Percentiles rank a stretch among this genome's conserved stretches.
These are phyloP conservation scores for Spatula versicolor DNA, from an alignment of 2,797 vertebrate species.

Conservation along the genomic window DNA sequence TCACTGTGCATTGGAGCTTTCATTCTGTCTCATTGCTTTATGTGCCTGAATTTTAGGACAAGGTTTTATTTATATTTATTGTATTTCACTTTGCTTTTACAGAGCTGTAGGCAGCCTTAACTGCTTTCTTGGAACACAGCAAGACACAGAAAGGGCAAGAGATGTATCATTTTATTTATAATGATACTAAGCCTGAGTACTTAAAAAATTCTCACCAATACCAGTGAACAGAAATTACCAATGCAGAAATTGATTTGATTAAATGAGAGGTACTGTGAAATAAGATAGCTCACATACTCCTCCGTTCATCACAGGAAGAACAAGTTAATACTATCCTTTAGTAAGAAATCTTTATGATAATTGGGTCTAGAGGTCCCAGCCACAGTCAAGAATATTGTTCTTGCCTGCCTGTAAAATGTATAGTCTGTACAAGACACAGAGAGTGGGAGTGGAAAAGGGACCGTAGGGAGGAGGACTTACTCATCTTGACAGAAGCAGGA, in stretches of 20 bases:
- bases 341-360: neutral
- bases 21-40: neutral
- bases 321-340: neutral
- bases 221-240: neutral
- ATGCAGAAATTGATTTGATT: neutral
- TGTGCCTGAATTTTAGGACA: neutral
- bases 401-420: neutral
- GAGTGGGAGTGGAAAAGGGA: neutral
- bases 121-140: neutral
- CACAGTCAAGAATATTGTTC: neutral
- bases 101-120: neutral
- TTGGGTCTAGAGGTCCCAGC: neutral
- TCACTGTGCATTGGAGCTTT: neutral
- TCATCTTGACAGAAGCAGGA: neutral
- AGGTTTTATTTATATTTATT: neutral
- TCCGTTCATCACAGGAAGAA: neutral
- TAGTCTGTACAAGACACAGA: neutral
- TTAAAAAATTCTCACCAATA: neutral
- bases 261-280: neutral
- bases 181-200: neutral
- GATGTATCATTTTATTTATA: neutral
- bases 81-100: conserved; percentile 6
- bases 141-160: neutral
- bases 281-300: neutral
- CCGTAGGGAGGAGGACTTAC: neutral